phyloP scores from a whole-genome alignment of 2,797 vertebrate genomes.

The Acomys russatus region DNA sequence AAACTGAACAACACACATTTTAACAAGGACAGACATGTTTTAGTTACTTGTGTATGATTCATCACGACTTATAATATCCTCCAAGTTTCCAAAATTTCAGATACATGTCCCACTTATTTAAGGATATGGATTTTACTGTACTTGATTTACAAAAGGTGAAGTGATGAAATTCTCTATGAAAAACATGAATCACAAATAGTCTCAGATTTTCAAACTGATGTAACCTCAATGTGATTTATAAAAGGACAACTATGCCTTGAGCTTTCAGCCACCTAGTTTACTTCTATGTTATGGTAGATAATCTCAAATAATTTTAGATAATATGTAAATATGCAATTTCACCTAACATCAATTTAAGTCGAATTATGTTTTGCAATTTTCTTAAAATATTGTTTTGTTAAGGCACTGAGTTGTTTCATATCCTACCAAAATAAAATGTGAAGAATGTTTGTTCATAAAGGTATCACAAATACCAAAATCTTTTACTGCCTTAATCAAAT shows the following conservation, averaged over 20 bases:
- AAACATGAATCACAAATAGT: neutral
- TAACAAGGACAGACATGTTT: neutral
- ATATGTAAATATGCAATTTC: neutral
- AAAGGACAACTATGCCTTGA: neutral
- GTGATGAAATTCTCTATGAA: neutral
- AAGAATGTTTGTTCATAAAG: neutral
- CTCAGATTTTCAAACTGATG: slow-evolving; percentile 31
- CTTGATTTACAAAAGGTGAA: neutral
- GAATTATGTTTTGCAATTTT: slow-evolving; percentile 12
- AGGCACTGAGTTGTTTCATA: slow-evolving; percentile 1
- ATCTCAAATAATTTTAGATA: neutral
- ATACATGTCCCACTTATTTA: slow-evolving; percentile 4
- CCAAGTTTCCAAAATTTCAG: slow-evolving; percentile 12
- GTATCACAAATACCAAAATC: slow-evolving; percentile 11
- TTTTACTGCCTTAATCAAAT: neutral
- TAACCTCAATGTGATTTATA: neutral
- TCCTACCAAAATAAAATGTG: neutral
- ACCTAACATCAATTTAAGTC: neutral
- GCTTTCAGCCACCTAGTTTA: neutral
- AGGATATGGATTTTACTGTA: neutral
- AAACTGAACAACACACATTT: slow-evolving; percentile 54
- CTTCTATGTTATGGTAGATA: neutral
- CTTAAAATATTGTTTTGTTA: neutral
- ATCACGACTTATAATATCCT: neutral
- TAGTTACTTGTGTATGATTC: neutral